phyloP scores from a whole-genome alignment of 2,888 invertebrate species.

The Panorpa germanica region DNA sequence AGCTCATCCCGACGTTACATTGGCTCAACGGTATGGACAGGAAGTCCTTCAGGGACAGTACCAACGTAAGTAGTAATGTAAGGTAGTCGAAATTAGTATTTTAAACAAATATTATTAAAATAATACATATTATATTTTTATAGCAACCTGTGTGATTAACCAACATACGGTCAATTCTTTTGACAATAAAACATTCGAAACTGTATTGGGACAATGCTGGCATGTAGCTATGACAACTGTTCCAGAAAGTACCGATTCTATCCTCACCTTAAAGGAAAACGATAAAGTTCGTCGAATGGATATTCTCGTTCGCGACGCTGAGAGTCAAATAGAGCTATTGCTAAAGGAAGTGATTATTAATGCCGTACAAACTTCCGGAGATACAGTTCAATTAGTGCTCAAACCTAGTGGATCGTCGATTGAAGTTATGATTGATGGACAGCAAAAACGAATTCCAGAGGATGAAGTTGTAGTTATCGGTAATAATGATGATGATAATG shows the following conservation, averaged over 20 bases:
- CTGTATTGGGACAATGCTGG: slow-evolving; percentile 33
- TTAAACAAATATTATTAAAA: background rate
- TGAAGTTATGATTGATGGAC: slow-evolving; percentile 17
- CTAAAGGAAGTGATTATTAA: slow-evolving; percentile 26
- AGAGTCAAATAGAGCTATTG: slow-evolving; percentile 12
- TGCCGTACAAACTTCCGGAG: slow-evolving; percentile 20
- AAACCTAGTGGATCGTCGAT: slow-evolving; percentile 14
- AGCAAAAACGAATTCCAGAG: slow-evolving; percentile 18
- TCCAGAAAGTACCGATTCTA: slow-evolving; percentile 17
- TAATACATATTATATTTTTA: slow-evolving; percentile 14
- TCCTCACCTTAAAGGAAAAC: slow-evolving; percentile 19
- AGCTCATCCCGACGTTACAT: slow-evolving; percentile 23
- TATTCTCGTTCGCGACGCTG: slow-evolving; percentile 23
- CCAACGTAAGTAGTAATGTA: slow-evolving; percentile 7
- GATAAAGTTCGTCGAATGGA: slow-evolving; percentile 10
- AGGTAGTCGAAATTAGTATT: background rate
- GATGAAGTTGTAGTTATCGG: slow-evolving; percentile 21
- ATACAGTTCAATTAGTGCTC: slow-evolving; percentile 16
- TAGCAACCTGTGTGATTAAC: slow-evolving; percentile 44
- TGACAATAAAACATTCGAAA: slow-evolving; percentile 38
- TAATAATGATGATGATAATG: slow-evolving; percentile 16
- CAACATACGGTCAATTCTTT: slow-evolving; percentile 36
- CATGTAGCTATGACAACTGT: slow-evolving; percentile 37
- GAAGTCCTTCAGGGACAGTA: slow-evolving; percentile 15
- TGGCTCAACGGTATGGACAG: slow-evolving; percentile 19